Percentiles rank a stretch among this genome's conserved stretches.
Evolutionary conservation across 2,888 invertebrate genomes (phyloP).

Genomic region (Polymixis lichenea): DNA sequence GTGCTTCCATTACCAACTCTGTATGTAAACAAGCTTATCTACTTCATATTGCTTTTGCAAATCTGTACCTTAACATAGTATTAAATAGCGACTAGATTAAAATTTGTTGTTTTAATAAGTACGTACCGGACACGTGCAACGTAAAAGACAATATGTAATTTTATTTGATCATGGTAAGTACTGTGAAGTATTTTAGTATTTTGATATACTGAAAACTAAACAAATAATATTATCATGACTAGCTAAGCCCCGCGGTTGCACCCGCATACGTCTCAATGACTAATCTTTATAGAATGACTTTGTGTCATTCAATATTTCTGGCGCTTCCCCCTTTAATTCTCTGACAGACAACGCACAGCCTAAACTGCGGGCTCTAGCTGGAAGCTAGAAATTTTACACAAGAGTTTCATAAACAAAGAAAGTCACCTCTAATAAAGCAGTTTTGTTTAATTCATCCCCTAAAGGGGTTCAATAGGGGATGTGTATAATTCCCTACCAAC

Average conservation of each 20-base stretch:
- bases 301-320: too few relatives aligned
- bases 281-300: too few relatives aligned
- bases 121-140: slow-evolving; percentile 19
- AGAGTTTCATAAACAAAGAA: neutral
- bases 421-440: neutral
- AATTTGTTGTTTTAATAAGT: neutral
- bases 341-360: too few relatives aligned
- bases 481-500: too few relatives aligned
- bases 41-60: neutral
- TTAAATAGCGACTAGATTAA: neutral
- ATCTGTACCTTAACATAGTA: neutral
- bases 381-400: neutral
- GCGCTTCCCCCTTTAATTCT: too few relatives aligned
- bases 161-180: neutral
- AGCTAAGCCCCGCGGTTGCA: too few relatives aligned
- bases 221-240: neutral
- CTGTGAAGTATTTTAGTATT: neutral
- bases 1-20: neutral
- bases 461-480: neutral
- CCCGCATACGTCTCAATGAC: too few relatives aligned
- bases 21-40: neutral
- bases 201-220: neutral
- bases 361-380: neutral
- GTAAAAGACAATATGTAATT: neutral
- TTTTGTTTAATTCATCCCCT: neutral